A percentile compares a stretch with the other conserved stretches of the same genome.
Conservation (phyloP, 1,140 invertebrate species). For the Marisa cornuarietis region DNA sequence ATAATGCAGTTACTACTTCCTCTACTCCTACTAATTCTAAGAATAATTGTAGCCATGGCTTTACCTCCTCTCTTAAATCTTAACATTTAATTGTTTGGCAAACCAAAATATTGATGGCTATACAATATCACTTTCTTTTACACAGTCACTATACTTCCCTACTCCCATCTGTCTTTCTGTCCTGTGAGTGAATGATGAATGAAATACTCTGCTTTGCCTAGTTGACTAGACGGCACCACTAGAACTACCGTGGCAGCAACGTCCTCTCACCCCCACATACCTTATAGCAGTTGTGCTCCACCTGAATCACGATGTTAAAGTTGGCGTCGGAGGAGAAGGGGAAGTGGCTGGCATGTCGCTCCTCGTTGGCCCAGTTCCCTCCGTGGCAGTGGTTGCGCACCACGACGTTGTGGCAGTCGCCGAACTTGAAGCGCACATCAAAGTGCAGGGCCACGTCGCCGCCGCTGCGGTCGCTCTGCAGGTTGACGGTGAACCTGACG, state of each 20-base stretch:
- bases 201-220: too few relatives aligned
- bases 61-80: too few relatives aligned
- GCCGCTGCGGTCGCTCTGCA: conserved; percentile 37
- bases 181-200: too few relatives aligned
- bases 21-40: neutral
- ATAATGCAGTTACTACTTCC: neutral
- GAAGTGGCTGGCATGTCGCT: conserved; percentile 72
- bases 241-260: too few relatives aligned
- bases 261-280: neutral
- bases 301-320: conserved; percentile 72
- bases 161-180: neutral
- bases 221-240: too few relatives aligned
- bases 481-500: conserved; percentile 49
- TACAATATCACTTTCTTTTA: neutral
- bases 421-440: conserved; percentile 46
- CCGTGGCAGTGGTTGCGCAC: conserved; percentile 78
- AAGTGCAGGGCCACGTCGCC: conserved; percentile 47
- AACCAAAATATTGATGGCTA: neutral
- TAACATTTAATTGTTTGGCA: neutral
- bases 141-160: neutral
- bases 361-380: conserved; percentile 79
- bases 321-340: conserved; percentile 76
- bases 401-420: conserved; percentile 59
- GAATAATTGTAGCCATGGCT: neutral
- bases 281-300: conserved; percentile 44